Evolutionary conservation across 2,113 vertebrate species (phyloP).

Genomic region (Hystrix cristata): DNA sequence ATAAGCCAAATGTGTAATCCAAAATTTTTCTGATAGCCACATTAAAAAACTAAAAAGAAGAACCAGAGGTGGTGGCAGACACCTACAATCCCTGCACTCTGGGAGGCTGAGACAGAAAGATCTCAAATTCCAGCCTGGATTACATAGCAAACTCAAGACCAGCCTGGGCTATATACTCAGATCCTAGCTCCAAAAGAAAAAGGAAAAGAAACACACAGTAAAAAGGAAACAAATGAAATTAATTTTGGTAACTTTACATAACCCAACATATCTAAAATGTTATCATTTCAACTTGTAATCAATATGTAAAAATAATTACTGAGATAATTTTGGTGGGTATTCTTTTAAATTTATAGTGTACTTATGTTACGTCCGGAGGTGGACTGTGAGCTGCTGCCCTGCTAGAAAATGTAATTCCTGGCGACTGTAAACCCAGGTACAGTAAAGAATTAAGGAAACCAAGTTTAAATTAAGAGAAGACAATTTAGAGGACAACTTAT

Average conservation of each 20-base stretch:
- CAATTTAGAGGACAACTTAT: too few relatives aligned
- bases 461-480: too few relatives aligned
- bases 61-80: neutral
- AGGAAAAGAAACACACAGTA: too few relatives aligned
- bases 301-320: neutral
- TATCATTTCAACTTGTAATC: conserved; percentile 17
- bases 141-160: neutral
- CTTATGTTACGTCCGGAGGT: too few relatives aligned
- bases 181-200: too few relatives aligned
- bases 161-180: neutral
- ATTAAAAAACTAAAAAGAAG: neutral
- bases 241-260: conserved; percentile 24
- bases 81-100: neutral
- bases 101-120: too few relatives aligned
- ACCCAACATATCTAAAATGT: neutral
- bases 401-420: too few relatives aligned
- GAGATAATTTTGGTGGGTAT: too few relatives aligned
- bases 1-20: neutral
- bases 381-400: too few relatives aligned
- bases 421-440: too few relatives aligned
- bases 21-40: neutral
- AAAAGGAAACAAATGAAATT: neutral
- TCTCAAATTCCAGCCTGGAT: neutral
- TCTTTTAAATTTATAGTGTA: too few relatives aligned
- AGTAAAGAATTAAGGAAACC: too few relatives aligned